Evolutionary conservation across 2,113 vertebrate species (phyloP).

Genomic region (Hiodon alosoides): DNA sequence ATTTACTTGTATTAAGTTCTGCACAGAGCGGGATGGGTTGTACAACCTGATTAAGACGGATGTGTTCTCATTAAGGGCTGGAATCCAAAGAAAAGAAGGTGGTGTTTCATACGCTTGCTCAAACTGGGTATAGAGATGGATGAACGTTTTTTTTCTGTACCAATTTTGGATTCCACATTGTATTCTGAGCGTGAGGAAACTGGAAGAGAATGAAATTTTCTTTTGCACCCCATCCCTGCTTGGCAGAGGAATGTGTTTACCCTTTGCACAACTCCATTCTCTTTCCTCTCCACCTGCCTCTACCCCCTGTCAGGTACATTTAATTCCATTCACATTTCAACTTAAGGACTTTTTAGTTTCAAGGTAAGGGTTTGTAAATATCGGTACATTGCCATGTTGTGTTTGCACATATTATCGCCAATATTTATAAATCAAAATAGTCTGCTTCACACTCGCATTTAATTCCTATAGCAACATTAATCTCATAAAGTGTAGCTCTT

Average conservation of each 20-base stretch:
- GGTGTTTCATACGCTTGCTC: background rate
- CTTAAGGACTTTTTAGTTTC: background rate
- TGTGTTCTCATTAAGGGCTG: constrained; percentile 5
- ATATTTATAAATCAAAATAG: no score
- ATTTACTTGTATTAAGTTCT: constrained; percentile 18
- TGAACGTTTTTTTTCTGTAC: background rate
- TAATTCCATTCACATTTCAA: background rate
- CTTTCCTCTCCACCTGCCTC: background rate
- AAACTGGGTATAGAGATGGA: background rate
- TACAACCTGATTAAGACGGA: constrained; percentile 7
- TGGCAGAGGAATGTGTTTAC: background rate
- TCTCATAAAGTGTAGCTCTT: no score
- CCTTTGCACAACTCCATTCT: background rate
- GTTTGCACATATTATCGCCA: background rate
- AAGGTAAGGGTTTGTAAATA: background rate
- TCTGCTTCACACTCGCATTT: no score
- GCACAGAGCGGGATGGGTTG: constrained; percentile 25
- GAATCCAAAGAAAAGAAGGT: constrained; percentile 13
- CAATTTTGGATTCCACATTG: background rate
- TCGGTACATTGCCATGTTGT: no score
- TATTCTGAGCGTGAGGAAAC: background rate
- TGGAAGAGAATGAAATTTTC: background rate
- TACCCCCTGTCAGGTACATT: background rate
- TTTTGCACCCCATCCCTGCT: background rate
- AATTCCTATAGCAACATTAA: no score